phyloP scores from a whole-genome alignment of 2,797 vertebrate genomes.

The Gymnothorax reevesii region DNA sequence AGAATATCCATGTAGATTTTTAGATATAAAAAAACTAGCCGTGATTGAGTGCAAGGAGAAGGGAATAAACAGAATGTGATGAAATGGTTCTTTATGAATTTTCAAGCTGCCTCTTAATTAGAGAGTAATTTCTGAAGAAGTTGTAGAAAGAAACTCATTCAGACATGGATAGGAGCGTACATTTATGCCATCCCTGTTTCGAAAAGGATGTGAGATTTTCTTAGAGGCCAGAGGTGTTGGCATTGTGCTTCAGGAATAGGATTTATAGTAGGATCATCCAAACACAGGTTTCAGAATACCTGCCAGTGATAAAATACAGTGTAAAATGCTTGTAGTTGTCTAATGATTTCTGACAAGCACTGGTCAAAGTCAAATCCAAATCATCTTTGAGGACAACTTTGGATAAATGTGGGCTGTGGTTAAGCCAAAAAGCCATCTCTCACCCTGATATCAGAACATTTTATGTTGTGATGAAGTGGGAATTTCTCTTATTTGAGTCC shows the following conservation, averaged over 20 bases:
- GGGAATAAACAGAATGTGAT: slow-evolving; percentile 63
- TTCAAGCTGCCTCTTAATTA: slow-evolving; percentile 54
- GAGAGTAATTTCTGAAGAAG: slow-evolving; percentile 40
- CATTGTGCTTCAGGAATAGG: not conserved
- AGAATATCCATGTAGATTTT: slow-evolving; percentile 88
- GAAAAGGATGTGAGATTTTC: slow-evolving; percentile 34
- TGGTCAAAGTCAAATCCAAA: not conserved
- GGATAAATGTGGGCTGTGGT: not conserved
- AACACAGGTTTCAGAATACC: slow-evolving; percentile 28
- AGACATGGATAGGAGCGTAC: not conserved
- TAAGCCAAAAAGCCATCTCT: not conserved
- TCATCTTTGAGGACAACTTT: not conserved
- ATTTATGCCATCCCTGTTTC: slow-evolving; percentile 42
- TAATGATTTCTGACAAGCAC: slow-evolving; percentile 12
- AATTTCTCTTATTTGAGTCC: slow-evolving; percentile 53
- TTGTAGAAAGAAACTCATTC: slow-evolving; percentile 5
- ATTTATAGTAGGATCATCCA: slow-evolving; percentile 5
- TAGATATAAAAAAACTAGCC: slow-evolving; percentile 80
- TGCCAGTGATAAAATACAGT: slow-evolving; percentile 22
- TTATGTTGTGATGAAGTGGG: slow-evolving; percentile 47
- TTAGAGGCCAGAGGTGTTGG: not conserved
- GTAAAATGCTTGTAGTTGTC: slow-evolving; percentile 26
- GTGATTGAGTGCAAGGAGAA: slow-evolving; percentile 76
- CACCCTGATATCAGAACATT: slow-evolving; percentile 11
- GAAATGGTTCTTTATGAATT: slow-evolving; percentile 57